Base-by-base conservation (phyloP, 1,140 invertebrate genomes). In the Macrostomum lignano region DNA sequence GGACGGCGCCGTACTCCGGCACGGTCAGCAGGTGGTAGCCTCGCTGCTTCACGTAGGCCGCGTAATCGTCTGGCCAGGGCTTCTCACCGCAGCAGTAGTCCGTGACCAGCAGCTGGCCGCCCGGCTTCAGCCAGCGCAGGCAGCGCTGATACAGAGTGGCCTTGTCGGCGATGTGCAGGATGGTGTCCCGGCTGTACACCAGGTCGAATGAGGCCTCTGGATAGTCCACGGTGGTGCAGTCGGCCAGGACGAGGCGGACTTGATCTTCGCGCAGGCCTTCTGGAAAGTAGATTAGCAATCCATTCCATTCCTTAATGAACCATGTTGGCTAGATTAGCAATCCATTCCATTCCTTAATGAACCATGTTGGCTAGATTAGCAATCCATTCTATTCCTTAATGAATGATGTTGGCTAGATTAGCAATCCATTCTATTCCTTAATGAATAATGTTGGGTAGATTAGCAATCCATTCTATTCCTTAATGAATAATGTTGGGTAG, bases 141-240 rank as follows among this genome's bases (percentile, higher is more conserved):
- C n/a, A n/a, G n/a, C n/a, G n/a, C n/a, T n/a, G n/a, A n/a, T n/a
- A 69, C 2, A 69, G 48, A 7, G 46, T 37, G 13, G 59, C 45
- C 40, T 66, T 67, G 38, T 68, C 63, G 19, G 48, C 41, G 38
- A 69, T 68, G 44, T 69, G 67, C 14, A 69, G 55, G 38, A 69
- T 64, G 4, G 65, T 64, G 42, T 68, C 67, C 31, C 67, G 41
- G 29, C 62, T 65, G 51, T 66, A 68, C 19, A 68, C 53, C 3
- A 65, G 58, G 45, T 68, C 67, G 45, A 65, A 68, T 5, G 47
- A 50, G 21, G 52, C 45, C 0, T 51, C 47, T 24, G 56, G 51
- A 36, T 58, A 64, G 15, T 58, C 45, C 37, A 60, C 48, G 29
- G 55, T 61, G 17, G 63, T 61, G 10, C 63, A 62, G 46, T 68